phyloP scores from a whole-genome alignment of 92 coral and sea anemone species.

The Desmophyllum pertusum region DNA sequence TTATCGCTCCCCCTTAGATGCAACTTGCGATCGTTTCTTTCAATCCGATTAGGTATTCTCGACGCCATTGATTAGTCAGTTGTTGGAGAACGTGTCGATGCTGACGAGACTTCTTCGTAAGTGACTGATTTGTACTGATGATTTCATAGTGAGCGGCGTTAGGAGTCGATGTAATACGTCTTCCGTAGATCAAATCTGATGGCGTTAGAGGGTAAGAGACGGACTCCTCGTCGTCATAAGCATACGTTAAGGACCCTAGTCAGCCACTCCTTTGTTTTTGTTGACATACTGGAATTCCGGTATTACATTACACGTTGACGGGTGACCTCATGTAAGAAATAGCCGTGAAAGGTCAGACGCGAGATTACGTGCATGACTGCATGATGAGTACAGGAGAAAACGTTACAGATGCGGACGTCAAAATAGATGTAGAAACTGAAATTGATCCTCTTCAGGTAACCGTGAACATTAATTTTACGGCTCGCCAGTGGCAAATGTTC shows the following conservation, averaged over 20 bases:
- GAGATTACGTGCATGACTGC: no score
- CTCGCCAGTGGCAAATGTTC: no score
- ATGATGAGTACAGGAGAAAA: no score
- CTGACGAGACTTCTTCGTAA: conserved; percentile 49
- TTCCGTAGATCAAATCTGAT: conserved; percentile 48
- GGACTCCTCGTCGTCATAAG: conserved; percentile 54
- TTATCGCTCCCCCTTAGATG: conserved; percentile 22
- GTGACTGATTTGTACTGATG: conserved; percentile 52
- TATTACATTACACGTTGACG: no score
- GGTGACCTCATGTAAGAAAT: no score
- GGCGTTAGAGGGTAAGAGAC: conserved; percentile 57
- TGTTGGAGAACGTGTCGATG: conserved; percentile 51
- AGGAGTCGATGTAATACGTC: conserved; percentile 35
- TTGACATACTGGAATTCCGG: no score
- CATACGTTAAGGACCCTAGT: conserved; percentile 52
- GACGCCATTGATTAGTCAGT: conserved; percentile 55
- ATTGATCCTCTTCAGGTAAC: no score
- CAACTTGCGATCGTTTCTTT: conserved; percentile 27
- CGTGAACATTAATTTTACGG: no score
- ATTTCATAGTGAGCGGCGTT: conserved; percentile 49
- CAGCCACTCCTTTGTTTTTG: conserved; percentile 42
- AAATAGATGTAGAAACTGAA: no score
- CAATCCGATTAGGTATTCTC: conserved; percentile 42
- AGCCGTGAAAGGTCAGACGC: no score
- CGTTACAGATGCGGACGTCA: no score